Evolutionary conservation across 2,888 invertebrate genomes (phyloP).

Genomic region (Melinaea menophilus): DNA sequence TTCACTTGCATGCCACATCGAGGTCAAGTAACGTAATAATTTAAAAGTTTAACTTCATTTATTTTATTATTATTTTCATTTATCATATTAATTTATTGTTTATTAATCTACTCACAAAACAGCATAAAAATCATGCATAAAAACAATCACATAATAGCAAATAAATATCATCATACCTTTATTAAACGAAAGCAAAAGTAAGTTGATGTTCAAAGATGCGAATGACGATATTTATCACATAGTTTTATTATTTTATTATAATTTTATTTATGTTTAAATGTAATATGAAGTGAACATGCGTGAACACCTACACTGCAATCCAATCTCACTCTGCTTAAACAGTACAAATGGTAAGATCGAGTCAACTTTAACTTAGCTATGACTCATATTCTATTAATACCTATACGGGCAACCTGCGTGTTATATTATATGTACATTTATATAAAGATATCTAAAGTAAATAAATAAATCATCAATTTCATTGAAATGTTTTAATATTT

Average conservation of each 20-base stretch:
- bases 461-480: not conserved
- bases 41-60: not conserved
- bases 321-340: constrained; percentile 9
- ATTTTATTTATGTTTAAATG: constrained; percentile 23
- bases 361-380: constrained; percentile 7
- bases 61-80: not conserved
- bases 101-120: constrained; percentile 5
- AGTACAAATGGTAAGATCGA: constrained; percentile 9
- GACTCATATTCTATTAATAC: constrained; percentile 16
- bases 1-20: not conserved
- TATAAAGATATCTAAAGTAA: not conserved
- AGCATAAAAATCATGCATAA: too few species aligned
- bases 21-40: not conserved
- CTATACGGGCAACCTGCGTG: constrained; percentile 8
- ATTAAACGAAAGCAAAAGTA: not conserved
- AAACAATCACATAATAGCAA: not conserved
- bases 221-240: constrained; percentile 4
- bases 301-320: constrained; percentile 18
- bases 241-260: constrained; percentile 1
- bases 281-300: constrained; percentile 42
- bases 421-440: constrained; percentile 5
- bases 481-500: not conserved
- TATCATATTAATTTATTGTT: not conserved
- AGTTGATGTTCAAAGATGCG: not conserved
- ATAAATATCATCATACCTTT: too few species aligned